Conservation (phyloP, 2,888 invertebrate species). For the Horisme vitalbata region DNA sequence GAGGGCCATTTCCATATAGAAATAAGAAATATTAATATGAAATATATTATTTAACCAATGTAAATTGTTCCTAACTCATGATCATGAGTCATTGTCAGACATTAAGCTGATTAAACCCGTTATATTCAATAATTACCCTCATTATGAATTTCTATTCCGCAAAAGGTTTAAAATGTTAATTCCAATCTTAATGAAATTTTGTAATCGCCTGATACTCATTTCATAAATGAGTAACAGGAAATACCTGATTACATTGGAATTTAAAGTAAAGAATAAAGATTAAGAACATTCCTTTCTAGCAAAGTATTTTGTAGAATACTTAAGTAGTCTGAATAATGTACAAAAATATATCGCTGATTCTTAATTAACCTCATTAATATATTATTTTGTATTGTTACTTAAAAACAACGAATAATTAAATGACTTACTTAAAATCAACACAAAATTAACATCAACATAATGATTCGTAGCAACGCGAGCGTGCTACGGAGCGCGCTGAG, state of each 20-base stretch:
- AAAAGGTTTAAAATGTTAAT: constrained; percentile 8
- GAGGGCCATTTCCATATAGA: too few species aligned
- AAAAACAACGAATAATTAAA: too few species aligned
- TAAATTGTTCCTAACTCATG: background rate
- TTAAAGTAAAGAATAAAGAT: background rate
- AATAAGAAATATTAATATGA: too few species aligned
- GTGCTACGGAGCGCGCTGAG: constrained; percentile 45
- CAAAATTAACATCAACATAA: background rate
- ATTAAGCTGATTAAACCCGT: constrained; percentile 16
- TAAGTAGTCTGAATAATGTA: too few species aligned
- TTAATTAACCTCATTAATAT: too few species aligned
- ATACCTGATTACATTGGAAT: background rate
- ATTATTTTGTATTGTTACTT: too few species aligned
- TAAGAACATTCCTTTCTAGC: background rate
- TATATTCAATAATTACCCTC: constrained; percentile 6
- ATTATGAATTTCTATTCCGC: constrained; percentile 4
- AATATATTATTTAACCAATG: constrained; percentile 1
- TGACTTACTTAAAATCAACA: background rate
- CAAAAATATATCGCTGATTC: too few species aligned
- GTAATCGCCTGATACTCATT: background rate
- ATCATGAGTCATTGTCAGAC: background rate
- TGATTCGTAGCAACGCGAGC: constrained; percentile 44
- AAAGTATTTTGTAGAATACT: too few species aligned
- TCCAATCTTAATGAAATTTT: background rate
- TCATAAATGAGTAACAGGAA: constrained; percentile 5